Percentiles rank a stretch among this genome's conserved stretches.
phyloP scores from a whole-genome alignment of 1,140 invertebrate genomes.

The Drosophila rhopaloa region DNA sequence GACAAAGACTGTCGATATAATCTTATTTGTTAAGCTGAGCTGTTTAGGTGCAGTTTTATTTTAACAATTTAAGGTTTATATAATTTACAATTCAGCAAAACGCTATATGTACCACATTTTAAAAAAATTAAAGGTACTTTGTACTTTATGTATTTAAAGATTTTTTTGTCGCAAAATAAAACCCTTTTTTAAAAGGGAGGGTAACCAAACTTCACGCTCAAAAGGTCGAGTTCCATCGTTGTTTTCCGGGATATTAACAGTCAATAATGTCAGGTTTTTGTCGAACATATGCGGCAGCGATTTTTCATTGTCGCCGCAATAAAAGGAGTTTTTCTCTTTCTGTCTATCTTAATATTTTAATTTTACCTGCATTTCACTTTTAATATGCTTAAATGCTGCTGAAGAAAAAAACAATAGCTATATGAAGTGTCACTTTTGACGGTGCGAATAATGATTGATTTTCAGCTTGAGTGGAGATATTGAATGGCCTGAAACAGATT shows the following conservation, averaged over 20 bases:
- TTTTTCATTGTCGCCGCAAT: conserved; percentile 66
- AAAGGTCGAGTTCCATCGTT: neutral
- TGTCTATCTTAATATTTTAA: conserved; percentile 25
- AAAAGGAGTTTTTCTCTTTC: conserved; percentile 23
- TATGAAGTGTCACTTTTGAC: conserved; percentile 39
- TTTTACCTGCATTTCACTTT: conserved; percentile 53
- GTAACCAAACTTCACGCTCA: neutral
- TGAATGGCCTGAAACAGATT: conserved; percentile 8
- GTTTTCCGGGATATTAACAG: conserved; percentile 64
- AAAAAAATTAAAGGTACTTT: too few species aligned
- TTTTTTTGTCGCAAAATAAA: too few species aligned
- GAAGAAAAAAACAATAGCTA: conserved; percentile 24
- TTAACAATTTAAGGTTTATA: too few species aligned
- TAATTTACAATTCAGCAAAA: too few species aligned
- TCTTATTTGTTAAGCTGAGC: too few species aligned
- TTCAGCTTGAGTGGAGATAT: conserved; percentile 15
- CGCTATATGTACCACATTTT: too few species aligned
- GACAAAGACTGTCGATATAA: too few species aligned
- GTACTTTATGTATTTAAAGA: too few species aligned
- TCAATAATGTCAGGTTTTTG: conserved; percentile 79
- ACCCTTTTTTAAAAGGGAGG: neutral
- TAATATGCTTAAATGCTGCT: conserved; percentile 41
- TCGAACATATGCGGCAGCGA: conserved; percentile 68
- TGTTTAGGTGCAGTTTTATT: too few species aligned
- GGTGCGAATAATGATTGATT: conserved; percentile 43